Percentiles rank a stretch among this genome's conserved stretches.
Evolutionary conservation across 2,797 vertebrate species (phyloP).

Genomic region (Amblyopsis hoosieri): DNA sequence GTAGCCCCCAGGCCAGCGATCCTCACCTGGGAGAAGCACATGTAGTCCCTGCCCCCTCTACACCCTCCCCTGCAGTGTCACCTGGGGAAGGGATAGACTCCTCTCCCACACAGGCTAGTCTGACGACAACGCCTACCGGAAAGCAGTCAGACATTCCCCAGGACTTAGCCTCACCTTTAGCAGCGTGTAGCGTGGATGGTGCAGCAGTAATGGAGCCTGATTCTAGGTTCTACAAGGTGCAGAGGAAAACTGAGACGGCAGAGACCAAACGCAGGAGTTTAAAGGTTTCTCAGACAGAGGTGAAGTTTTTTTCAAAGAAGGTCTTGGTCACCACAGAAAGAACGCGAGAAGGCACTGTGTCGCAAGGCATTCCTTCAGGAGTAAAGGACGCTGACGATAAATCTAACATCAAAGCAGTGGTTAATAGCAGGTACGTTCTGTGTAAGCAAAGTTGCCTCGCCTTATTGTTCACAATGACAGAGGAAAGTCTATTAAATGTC

Average conservation of each 20-base stretch:
- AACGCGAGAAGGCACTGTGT: background rate
- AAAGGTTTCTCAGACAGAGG: slow-evolving; percentile 70
- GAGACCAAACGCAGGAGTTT: slow-evolving; percentile 78
- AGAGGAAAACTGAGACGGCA: slow-evolving; percentile 73
- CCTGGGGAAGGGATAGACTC: slow-evolving; percentile 48
- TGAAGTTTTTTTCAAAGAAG: slow-evolving; percentile 72
- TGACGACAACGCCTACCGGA: background rate
- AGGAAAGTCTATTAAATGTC: background rate
- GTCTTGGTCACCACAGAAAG: slow-evolving; percentile 52
- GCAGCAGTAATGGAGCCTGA: slow-evolving; percentile 58
- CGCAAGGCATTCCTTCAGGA: slow-evolving; percentile 8
- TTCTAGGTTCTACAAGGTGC: slow-evolving; percentile 53
- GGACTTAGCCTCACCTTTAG: slow-evolving; percentile 22
- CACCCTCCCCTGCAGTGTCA: slow-evolving; percentile 44
- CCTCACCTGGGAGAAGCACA: slow-evolving; percentile 26
- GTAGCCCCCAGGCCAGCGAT: slow-evolving; percentile 37
- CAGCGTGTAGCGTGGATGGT: slow-evolving; percentile 15
- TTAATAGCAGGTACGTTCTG: slow-evolving; percentile 48
- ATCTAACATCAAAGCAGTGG: slow-evolving; percentile 24
- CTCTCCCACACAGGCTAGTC: slow-evolving; percentile 26
- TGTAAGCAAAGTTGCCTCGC: background rate
- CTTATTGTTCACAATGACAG: background rate
- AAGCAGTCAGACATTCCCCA: slow-evolving; percentile 34
- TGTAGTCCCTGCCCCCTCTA: slow-evolving; percentile 46
- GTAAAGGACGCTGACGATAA: slow-evolving; percentile 23